Evolutionary conservation across 2,113 vertebrate genomes (phyloP), one percentile per base, ranked within the genome.

Genomic region (Strix aluco): DNA sequence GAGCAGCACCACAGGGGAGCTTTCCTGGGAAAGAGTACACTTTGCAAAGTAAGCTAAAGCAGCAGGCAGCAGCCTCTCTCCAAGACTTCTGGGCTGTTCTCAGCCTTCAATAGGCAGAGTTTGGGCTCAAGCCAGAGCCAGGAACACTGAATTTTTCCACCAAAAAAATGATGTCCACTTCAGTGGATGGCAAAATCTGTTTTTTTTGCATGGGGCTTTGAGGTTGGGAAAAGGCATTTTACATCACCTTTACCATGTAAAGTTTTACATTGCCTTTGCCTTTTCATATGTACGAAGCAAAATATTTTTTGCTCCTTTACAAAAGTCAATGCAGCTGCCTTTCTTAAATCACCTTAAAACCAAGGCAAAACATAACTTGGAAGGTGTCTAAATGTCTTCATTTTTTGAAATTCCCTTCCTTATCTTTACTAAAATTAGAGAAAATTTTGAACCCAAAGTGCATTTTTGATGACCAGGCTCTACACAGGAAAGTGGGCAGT

Each of bases 261-360:
- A 51, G 55, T 59, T 61, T 66, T 27, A 62, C 14, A 1, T 20
- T 52, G 34, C 20, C 29, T 71, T 51, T 61, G 25, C 52, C 32
- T 75, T 88, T 80, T 55, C 4, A 7, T 67, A 16, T 2, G 0
- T 5, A 9, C 0, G 2, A 79, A 67, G 15, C 9, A 59, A 72
- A 90, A 51, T 38, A 36, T 57, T 57, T 61, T 1, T 3, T 61
- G 34, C 4, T 2, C 25, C 36, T 90, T 80, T 42, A 52, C 22
- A 65, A 15, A 73, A 73, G 32, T 46, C 38, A 87, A 2, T 10
- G 19, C 12, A 36, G 27, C 38, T 29, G 25, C 30, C 2, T 2
- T 40, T 66, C 46, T 61, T 46, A 57, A 61, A 52, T 52, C 9
- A 25, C 36, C 15, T 51, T 32, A 59, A 80, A 73, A 88, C 40